phyloP scores from a whole-genome alignment of 2,113 vertebrate genomes.

The Mohoua ochrocephala region DNA sequence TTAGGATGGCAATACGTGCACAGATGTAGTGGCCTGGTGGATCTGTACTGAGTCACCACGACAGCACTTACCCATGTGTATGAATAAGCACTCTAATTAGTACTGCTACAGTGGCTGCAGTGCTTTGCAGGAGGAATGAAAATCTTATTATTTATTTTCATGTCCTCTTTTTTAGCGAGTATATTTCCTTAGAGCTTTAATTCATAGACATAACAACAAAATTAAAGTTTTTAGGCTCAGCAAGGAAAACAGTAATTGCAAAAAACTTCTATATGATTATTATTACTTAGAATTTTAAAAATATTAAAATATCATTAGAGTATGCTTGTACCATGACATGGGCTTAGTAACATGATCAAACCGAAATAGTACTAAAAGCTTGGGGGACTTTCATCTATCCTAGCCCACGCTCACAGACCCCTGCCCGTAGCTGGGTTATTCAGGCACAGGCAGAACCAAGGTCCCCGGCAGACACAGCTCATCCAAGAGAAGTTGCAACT shows the following conservation, averaged over 20 bases:
- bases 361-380: not conserved
- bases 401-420: not conserved
- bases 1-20: not conserved
- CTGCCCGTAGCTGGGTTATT: rapidly evolving
- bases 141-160: not conserved
- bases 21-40: not conserved
- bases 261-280: not conserved
- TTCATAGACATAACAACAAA: not conserved
- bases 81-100: not conserved
- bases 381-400: not conserved
- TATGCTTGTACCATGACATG: not conserved
- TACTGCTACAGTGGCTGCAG: not conserved
- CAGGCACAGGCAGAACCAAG: not conserved
- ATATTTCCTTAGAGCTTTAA: not conserved
- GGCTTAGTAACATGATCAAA: not conserved
- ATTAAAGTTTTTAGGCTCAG: not conserved
- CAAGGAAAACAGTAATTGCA: not conserved
- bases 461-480: not conserved
- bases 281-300: not conserved
- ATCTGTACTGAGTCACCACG: not conserved
- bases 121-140: not conserved
- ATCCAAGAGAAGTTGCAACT: not conserved
- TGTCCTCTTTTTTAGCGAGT: not conserved
- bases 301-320: not conserved
- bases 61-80: not conserved